phyloP scores from a whole-genome alignment of 2,113 vertebrate species.

The Naja naja region DNA sequence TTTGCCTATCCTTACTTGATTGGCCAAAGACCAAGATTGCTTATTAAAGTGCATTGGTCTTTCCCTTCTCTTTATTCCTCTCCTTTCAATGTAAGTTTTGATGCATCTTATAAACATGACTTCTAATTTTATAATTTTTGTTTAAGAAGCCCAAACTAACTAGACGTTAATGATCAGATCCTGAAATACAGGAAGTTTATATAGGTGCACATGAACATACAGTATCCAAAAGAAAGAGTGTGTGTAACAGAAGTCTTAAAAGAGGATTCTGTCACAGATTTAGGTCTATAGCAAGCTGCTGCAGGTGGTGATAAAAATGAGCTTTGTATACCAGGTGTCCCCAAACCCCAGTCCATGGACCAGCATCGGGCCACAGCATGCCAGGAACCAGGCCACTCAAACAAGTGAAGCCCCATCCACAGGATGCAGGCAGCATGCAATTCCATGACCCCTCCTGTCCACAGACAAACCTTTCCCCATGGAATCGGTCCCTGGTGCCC shows the following conservation, averaged over 20 bases:
- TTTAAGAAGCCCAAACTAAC: background rate
- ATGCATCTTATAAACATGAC: background rate
- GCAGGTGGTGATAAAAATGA: background rate
- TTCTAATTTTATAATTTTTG: background rate
- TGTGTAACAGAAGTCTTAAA: background rate
- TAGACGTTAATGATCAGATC: background rate
- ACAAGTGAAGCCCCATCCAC: no score
- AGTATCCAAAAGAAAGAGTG: background rate
- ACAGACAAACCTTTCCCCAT: no score
- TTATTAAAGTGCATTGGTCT: background rate
- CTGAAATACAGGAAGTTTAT: background rate
- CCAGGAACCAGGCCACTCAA: no score
- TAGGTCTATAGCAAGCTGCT: background rate
- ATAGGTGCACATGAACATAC: background rate
- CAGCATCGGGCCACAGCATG: no score
- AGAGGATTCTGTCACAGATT: background rate
- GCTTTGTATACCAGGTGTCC: background rate
- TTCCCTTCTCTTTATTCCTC: background rate
- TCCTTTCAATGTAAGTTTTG: background rate
- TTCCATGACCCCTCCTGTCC: no score
- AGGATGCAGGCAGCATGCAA: no score
- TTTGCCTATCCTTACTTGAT: background rate
- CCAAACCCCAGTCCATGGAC: no score
- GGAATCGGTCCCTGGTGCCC: no score
- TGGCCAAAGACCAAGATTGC: background rate